Evolutionary conservation across 2,888 invertebrate species (phyloP).

Genomic region (Euphydryas editha): DNA sequence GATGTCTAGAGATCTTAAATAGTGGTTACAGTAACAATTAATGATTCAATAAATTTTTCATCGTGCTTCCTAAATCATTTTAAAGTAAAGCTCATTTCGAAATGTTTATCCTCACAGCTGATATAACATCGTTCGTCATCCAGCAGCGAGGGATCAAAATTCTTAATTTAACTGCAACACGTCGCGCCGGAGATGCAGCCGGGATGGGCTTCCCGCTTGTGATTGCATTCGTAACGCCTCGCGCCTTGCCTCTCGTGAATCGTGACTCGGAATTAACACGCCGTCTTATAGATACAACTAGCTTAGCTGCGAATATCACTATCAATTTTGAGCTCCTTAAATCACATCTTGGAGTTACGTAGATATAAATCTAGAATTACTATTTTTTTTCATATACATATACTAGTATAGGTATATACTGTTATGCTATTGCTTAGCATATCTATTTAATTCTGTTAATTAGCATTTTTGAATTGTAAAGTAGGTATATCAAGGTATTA

Average conservation of each 20-base stretch:
- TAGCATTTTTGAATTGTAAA: no score
- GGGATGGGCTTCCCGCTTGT: conserved; percentile 77
- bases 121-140: conserved; percentile 12
- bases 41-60: neutral
- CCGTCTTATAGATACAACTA: conserved; percentile 28
- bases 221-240: conserved; percentile 73
- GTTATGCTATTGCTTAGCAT: no score
- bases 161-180: conserved; percentile 72
- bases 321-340: conserved; percentile 7
- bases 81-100: neutral
- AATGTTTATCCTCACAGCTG: neutral
- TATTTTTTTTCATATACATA: neutral
- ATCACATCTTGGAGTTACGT: neutral
- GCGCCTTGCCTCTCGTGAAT: conserved; percentile 51
- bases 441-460: no score
- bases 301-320: conserved; percentile 8
- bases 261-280: conserved; percentile 63
- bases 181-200: conserved; percentile 72
- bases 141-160: conserved; percentile 55
- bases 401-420: no score
- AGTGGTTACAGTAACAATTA: neutral
- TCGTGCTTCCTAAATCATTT: neutral
- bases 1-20: no score
- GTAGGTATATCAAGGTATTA: no score
- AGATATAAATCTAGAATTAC: neutral